Percentiles rank a stretch among this genome's conserved stretches.
Conservation (phyloP, 2,888 invertebrate genomes). For the Atrina japonica region DNA sequence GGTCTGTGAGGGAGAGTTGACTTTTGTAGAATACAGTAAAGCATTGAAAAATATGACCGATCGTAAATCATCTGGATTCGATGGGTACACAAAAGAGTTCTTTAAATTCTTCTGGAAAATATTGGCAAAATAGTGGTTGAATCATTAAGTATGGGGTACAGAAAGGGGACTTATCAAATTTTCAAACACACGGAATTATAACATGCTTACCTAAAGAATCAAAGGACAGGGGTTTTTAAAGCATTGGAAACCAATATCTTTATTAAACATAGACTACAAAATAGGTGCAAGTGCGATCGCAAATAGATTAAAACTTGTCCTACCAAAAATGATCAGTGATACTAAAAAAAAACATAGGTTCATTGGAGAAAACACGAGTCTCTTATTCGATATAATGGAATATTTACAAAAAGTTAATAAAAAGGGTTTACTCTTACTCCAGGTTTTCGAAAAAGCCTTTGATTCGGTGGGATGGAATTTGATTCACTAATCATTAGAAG, state of each 20-base stretch:
- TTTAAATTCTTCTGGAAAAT: too few relatives aligned
- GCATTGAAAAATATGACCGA: too few relatives aligned
- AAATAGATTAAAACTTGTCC: neutral
- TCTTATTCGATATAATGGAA: conserved; percentile 8
- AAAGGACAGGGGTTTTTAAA: neutral
- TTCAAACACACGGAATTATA: conserved; percentile 12
- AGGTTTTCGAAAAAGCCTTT: conserved; percentile 1
- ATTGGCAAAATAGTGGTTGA: too few relatives aligned
- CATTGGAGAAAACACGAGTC: neutral
- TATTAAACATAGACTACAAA: too few relatives aligned
- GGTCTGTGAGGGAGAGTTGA: too few relatives aligned
- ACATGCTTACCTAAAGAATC: neutral
- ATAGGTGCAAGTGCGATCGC: conserved; percentile 3
- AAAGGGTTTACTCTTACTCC: neutral
- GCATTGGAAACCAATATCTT: too few relatives aligned
- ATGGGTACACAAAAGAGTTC: too few relatives aligned
- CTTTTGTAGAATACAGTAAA: too few relatives aligned
- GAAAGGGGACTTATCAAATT: too few relatives aligned
- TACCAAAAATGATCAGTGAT: neutral
- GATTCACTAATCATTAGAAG: conserved; percentile 12
- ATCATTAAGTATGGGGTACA: too few relatives aligned
- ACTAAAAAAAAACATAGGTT: neutral
- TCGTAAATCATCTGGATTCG: too few relatives aligned
- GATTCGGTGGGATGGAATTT: conserved; percentile 4
- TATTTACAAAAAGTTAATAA: conserved; percentile 1